Evolutionary conservation across 1,140 invertebrate genomes (phyloP).

Genomic region (Orchestia grillus): DNA sequence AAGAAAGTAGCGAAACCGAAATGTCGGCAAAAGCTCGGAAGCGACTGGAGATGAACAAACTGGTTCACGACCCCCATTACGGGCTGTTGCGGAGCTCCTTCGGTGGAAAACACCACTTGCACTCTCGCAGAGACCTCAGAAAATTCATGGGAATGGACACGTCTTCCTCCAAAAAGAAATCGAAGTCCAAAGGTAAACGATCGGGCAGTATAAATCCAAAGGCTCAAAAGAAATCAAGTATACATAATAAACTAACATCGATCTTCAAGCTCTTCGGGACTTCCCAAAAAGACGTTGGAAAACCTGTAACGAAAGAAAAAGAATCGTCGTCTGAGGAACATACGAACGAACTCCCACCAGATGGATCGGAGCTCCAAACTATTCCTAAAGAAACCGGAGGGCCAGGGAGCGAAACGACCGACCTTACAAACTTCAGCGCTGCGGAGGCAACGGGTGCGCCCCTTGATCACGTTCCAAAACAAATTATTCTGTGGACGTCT

Average conservation of each 20-base stretch:
- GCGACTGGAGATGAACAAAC: not conserved
- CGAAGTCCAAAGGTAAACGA: not conserved
- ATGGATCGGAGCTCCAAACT: not conserved
- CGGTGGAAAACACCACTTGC: not conserved
- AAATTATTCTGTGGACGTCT: slow-evolving; percentile 47
- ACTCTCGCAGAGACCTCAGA: not conserved
- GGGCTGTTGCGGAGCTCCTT: not conserved
- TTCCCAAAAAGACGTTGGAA: not conserved
- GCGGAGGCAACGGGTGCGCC: not conserved
- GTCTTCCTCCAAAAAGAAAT: not conserved
- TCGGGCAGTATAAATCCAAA: no score
- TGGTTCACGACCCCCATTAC: not conserved
- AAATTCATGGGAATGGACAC: not conserved
- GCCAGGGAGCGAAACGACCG: not conserved
- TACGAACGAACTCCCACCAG: not conserved
- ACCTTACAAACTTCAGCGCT: not conserved
- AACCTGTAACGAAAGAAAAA: not conserved
- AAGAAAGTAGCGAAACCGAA: not conserved
- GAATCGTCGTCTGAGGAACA: not conserved
- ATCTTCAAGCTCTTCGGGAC: not conserved
- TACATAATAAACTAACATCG: not conserved
- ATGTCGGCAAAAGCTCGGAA: not conserved
- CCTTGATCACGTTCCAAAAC: slow-evolving; percentile 2
- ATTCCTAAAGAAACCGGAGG: not conserved
- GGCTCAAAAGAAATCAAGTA: not conserved